Conservation (phyloP, 2,797 vertebrate genomes). For the Lutjanus argentimaculatus region DNA sequence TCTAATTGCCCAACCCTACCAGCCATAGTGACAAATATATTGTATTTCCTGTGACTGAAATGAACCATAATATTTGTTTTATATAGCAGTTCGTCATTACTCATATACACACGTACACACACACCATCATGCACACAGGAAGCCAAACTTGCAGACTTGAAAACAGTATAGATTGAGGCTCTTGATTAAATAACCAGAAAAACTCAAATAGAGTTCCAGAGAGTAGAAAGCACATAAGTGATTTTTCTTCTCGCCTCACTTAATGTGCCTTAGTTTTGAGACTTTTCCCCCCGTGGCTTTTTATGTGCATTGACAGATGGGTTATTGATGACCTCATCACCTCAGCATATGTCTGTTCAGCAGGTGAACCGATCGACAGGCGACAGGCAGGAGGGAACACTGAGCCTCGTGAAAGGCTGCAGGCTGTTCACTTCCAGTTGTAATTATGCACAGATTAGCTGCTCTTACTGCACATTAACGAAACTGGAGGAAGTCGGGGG, state of each 20-base stretch:
- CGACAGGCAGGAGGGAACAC: conserved; percentile 11
- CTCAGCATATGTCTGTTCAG: conserved; percentile 73
- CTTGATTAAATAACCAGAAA: neutral
- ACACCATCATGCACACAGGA: neutral
- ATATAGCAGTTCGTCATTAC: neutral
- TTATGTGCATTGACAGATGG: conserved; percentile 66
- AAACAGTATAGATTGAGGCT: neutral
- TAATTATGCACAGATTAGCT: conserved; percentile 21
- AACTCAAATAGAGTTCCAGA: neutral
- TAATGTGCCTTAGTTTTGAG: neutral
- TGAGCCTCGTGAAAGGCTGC: conserved; percentile 21
- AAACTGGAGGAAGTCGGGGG: neutral
- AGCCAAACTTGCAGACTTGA: neutral
- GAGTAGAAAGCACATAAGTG: neutral
- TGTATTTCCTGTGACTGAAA: neutral
- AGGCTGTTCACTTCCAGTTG: conserved; percentile 24
- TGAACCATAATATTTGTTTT: conserved; percentile 1
- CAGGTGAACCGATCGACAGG: conserved; percentile 65
- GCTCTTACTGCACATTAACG: conserved; percentile 11
- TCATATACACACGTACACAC: neutral
- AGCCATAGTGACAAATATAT: neutral
- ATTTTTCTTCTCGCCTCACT: neutral
- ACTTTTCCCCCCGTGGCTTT: conserved; percentile 11
- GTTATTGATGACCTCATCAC: conserved; percentile 67
- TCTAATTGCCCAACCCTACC: too few relatives aligned